Evolutionary conservation across 2,113 vertebrate species (phyloP).

Genomic region (Entelurus aequoreus): DNA sequence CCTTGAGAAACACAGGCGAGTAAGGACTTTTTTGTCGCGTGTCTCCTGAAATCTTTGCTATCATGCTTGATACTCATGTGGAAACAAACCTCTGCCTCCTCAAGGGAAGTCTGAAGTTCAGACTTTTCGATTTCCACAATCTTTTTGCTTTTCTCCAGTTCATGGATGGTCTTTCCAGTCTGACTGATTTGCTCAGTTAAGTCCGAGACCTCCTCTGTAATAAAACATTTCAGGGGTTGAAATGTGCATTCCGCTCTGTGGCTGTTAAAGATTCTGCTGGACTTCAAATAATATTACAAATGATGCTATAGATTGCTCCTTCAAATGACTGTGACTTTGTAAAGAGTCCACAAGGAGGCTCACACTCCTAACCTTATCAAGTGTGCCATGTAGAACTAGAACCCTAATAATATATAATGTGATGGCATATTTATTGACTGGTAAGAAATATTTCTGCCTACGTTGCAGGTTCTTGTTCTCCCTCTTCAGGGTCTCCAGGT

Average conservation of each 20-base stretch:
- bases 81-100: conserved; percentile 66
- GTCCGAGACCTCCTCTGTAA: conserved; percentile 69
- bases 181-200: conserved; percentile 68
- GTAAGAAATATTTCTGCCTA: conserved; percentile 27
- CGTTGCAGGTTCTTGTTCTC: conserved; percentile 76
- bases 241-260: background rate
- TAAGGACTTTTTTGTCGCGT: background rate
- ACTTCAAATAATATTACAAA: background rate
- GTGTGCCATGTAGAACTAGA: too few relatives aligned
- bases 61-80: background rate
- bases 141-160: conserved; percentile 71
- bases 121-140: conserved; percentile 57
- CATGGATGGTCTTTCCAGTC: conserved; percentile 70
- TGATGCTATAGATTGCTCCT: background rate
- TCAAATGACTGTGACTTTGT: background rate
- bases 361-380: background rate
- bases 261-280: background rate
- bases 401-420: background rate
- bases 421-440: background rate
- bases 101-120: conserved; percentile 68
- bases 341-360: background rate
- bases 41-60: background rate
- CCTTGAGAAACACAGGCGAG: conserved; percentile 28
- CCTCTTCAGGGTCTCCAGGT: conserved; percentile 80
- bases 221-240: background rate